Conservation (phyloP, 2,797 vertebrate genomes). For the Spheniscus humboldti region DNA sequence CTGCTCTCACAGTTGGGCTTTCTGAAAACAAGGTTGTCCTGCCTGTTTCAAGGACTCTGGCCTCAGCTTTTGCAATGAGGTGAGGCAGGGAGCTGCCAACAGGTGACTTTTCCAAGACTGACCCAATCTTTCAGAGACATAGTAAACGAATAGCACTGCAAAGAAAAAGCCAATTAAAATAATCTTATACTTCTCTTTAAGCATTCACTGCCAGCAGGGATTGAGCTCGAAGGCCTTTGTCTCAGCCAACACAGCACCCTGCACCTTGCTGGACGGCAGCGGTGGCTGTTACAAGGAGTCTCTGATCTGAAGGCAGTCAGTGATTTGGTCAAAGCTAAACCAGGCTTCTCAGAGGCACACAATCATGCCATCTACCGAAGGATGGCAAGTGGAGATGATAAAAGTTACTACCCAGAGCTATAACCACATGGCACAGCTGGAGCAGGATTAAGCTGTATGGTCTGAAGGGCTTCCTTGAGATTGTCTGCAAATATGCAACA, state of each 20-base stretch:
- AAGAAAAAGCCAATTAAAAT: conserved; percentile 12
- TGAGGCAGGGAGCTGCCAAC: not conserved
- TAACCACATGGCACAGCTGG: not conserved
- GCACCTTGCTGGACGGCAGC: not conserved
- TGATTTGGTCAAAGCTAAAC: not conserved
- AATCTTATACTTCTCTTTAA: not conserved
- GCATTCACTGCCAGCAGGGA: not conserved
- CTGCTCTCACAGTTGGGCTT: not conserved
- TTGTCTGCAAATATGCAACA: not conserved
- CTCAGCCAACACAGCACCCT: not conserved
- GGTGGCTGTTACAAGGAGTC: not conserved
- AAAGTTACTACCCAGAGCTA: not conserved
- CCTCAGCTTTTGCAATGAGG: not conserved
- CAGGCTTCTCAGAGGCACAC: not conserved
- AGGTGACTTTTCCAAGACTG: not conserved
- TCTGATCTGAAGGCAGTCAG: not conserved
- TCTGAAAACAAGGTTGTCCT: not conserved
- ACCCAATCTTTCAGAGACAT: not conserved
- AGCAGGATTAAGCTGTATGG: not conserved
- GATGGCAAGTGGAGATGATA: not conserved
- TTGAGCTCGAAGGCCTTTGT: not conserved
- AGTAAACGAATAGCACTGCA: not conserved
- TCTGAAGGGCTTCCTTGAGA: not conserved
- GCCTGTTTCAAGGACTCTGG: not conserved
- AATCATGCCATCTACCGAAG: not conserved